phyloP scores from a whole-genome alignment of 1,140 invertebrate genomes.

The Gonioctena quinquepunctata region DNA sequence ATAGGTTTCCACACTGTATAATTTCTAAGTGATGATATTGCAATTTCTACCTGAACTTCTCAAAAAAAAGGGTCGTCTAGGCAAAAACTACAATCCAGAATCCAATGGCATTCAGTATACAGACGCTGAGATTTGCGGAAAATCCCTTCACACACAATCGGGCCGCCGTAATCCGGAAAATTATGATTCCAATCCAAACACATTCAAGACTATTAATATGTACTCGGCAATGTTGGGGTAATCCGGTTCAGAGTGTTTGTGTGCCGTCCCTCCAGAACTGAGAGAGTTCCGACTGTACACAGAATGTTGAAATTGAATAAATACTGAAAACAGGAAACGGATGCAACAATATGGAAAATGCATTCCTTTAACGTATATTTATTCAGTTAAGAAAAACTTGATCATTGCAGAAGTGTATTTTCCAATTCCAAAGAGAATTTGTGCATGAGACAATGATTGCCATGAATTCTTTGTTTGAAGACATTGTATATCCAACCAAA shows the following conservation, averaged over 20 bases:
- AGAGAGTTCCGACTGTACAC: not conserved
- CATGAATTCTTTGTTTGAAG: no score
- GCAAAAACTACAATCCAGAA: not conserved
- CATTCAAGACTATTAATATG: constrained; percentile 15
- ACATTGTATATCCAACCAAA: no score
- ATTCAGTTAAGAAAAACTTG: no score
- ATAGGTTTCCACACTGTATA: no score
- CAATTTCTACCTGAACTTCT: no score
- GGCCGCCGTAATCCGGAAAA: constrained; percentile 5
- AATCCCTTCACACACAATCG: constrained; percentile 10
- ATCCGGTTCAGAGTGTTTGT: not conserved
- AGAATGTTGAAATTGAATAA: not conserved
- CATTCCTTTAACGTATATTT: not conserved
- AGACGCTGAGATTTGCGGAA: not conserved
- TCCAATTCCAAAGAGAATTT: no score
- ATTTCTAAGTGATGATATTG: no score
- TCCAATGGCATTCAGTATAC: not conserved
- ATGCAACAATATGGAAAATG: not conserved
- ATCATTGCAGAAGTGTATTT: no score
- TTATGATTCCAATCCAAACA: constrained; percentile 15
- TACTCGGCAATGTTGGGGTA: constrained; percentile 4
- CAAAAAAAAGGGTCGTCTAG: no score
- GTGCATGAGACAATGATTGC: no score
- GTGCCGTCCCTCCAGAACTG: not conserved
- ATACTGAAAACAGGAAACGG: not conserved